Evolutionary conservation across 2,797 vertebrate genomes (phyloP).

Genomic region (Coilia nasus): DNA sequence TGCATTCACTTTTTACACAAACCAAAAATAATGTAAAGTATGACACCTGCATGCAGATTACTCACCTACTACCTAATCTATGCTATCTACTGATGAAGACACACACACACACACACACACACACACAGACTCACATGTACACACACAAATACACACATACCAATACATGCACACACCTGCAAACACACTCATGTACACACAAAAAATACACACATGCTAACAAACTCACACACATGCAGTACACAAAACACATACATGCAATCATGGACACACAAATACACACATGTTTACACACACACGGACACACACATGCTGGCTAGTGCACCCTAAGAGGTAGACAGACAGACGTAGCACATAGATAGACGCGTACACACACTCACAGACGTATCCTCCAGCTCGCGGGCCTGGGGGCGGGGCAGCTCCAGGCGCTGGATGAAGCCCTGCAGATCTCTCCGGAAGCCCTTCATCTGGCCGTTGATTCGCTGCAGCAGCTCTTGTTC

Average conservation of each 20-base stretch:
- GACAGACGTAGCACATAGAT: slow-evolving; percentile 24
- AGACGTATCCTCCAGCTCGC: slow-evolving; percentile 90
- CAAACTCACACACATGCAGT: neutral
- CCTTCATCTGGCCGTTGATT: slow-evolving; percentile 97
- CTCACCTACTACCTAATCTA: neutral
- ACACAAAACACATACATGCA: slow-evolving; percentile 1
- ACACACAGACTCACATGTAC: neutral
- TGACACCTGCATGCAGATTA: neutral
- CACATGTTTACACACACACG: neutral
- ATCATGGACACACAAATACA: neutral
- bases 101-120: neutral
- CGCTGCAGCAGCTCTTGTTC: slow-evolving; percentile 95
- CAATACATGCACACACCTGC: neutral
- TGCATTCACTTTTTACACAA: neutral
- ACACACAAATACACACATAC: neutral
- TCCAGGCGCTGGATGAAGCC: slow-evolving; percentile 92
- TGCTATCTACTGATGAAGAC: neutral
- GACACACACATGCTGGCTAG: neutral
- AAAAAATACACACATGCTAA: neutral
- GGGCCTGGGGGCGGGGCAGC: slow-evolving; percentile 85
- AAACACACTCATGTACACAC: neutral
- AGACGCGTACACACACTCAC: slow-evolving; percentile 76
- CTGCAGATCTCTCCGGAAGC: slow-evolving; percentile 95
- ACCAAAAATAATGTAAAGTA: neutral
- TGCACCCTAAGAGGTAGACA: slow-evolving; percentile 11